Evolutionary conservation across 2,888 invertebrate genomes (phyloP), one percentile per base, ranked within the genome.

Genomic region (Lacanobia oleracea): DNA sequence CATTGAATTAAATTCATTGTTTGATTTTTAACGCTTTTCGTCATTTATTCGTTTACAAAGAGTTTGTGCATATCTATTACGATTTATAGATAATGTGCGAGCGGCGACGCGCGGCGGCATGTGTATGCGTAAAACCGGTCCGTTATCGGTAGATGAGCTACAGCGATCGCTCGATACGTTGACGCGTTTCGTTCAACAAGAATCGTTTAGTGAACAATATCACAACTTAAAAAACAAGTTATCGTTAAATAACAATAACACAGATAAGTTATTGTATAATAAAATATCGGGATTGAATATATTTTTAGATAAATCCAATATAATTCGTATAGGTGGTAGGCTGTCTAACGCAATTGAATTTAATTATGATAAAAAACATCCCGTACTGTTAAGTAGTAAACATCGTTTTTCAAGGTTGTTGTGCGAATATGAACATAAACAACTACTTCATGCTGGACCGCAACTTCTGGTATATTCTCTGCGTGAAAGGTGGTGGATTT

Each of bases 61-160:
- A 45, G 43, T 12, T 7, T 60, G 40, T 50, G 73, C 69, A 14
- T 72, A 68, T 21, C 6, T 68, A n/a, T 48, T 66, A 12, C 53
- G 66, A 4, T 73, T 77, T 53, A 48, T 77, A 23, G 8, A 72
- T 64, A 72, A 76, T 33, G 50, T 23, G 5, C 72, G 43, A 37
- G 27, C 51, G n/a, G 4, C 50, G 16, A 59, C 50, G 1, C 57
- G 37, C 8, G 21, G 48, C 8, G n/a, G 18, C n/a, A 50, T 10
- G 9, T 23, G 33, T 37, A 12, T 12, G 1, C 72, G 67, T n/a
- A 50, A 56, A 61, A 72, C 62, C 56, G 67, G 61, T 67, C 16
- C 61, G 53, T 66, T 69, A 60, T 40, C 69, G 0, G 63, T 63
- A 9, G 23, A 64, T 0, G 73, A 77, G 33, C 21, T 73, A 8